These are phyloP conservation scores for Ptyas mucosa DNA, from an alignment of 2,113 vertebrate genomes.

Conservation along the genomic window DNA sequence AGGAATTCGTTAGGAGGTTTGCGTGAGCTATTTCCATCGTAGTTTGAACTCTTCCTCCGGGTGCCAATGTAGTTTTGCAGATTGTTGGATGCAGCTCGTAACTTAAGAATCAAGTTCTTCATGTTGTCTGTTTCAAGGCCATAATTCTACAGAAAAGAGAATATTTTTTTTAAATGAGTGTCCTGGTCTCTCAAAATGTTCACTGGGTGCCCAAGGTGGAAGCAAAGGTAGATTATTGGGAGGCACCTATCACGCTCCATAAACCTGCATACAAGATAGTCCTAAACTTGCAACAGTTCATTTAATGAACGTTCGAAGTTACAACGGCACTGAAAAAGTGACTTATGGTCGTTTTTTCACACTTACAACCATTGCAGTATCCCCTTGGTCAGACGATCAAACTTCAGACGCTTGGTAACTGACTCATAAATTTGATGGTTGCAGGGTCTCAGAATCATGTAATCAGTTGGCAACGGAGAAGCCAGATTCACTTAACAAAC, in stretches of 20 bases:
- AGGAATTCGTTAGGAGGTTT: conserved; percentile 95
- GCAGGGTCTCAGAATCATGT: background rate
- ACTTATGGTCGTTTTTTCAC: background rate
- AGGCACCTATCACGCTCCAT: background rate
- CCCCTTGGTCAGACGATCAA: background rate
- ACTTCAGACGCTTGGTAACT: background rate
- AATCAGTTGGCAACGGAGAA: background rate
- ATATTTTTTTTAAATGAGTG: background rate
- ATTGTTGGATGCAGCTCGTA: conserved; percentile 83
- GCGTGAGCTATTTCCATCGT: conserved; percentile 78
- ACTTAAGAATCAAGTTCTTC: conserved; percentile 87
- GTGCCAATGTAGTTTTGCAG: conserved; percentile 86
- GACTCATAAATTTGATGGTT: background rate
- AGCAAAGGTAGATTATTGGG: background rate
- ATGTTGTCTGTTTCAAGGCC: conserved; percentile 95
- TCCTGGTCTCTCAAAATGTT: background rate
- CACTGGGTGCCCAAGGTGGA: background rate
- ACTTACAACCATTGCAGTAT: background rate
- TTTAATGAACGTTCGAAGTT: background rate
- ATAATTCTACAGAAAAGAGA: conserved; percentile 82
- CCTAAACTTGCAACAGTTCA: background rate
- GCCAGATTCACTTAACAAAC: background rate
- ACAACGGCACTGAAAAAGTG: background rate
- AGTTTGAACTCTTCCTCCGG: conserved; percentile 78
- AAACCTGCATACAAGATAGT: background rate